Base-by-base conservation (phyloP, 2,888 invertebrate species). In the Tubulanus polymorphus region DNA sequence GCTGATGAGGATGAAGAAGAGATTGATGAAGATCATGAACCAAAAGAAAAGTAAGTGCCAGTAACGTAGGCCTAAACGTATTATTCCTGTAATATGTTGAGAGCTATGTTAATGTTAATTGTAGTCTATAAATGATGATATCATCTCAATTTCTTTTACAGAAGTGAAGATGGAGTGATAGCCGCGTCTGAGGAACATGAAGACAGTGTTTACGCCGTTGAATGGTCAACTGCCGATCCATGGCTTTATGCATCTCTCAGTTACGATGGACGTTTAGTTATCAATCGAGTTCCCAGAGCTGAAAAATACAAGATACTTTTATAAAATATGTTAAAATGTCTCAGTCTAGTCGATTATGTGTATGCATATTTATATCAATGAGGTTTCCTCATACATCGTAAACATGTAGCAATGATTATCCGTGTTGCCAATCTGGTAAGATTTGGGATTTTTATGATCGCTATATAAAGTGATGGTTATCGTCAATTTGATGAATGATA, bases 201-300 rank as follows among this genome's bases (percentile, higher is more conserved):
- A 77, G 97, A 99, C 79, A 93, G 93, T 5, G 96, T 99, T 18
- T 99, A 96, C 81, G 90, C 91, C 71, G 92, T 90, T 0, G 95
- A 95, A 79, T 99, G 97, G 97, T 94, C 94, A 60, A 87, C 90
- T 25, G 91, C 92, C 26, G 97, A 99, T 82, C 95, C 97, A 15
- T 99, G 97, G 97, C 88, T 93, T 56, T 97, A 96, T 83, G 97
- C 97, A n/a, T 96, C 96, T 0, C 83, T 96, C 1, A 95, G 95
- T 76, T 96, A 95, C 78, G 99, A 99, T 80, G 99, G 97, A 0
- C 82, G 97, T 49, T 85, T 99, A 20, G 88, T 97, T 48, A 87
- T 99, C 35, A 93, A 94, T 37, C 84, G 90, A 71, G 94, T 97
- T 25, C 94, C 96, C n/a, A 84, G 90, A 60, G 89, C 90, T 70